Evolutionary conservation across 2,888 invertebrate species (phyloP).

Genomic region (Eulithis prunata): DNA sequence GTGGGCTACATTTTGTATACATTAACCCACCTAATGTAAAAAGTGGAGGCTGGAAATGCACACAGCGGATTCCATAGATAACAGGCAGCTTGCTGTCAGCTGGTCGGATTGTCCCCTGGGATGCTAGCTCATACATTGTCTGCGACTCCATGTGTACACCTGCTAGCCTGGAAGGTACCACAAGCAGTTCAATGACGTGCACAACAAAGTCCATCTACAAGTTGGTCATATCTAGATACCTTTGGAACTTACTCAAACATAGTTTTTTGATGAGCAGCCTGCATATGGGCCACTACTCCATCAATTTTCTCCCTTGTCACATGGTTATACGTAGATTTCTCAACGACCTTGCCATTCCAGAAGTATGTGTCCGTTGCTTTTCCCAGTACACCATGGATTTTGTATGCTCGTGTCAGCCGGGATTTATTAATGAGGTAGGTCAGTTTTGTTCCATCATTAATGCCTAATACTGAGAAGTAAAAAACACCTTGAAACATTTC

Average conservation of each 20-base stretch:
- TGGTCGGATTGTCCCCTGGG: constrained; percentile 92
- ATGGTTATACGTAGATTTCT: constrained; percentile 88
- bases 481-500: not conserved
- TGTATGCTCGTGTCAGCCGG: constrained; percentile 88
- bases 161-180: constrained; percentile 80
- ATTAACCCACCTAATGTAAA: constrained; percentile 89
- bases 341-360: constrained; percentile 88
- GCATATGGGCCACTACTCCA: constrained; percentile 89
- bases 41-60: constrained; percentile 91
- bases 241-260: constrained; percentile 90
- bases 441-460: constrained; percentile 86
- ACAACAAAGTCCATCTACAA: too few relatives aligned
- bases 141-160: constrained; percentile 94
- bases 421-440: constrained; percentile 84
- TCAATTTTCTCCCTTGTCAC: constrained; percentile 89
- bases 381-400: constrained; percentile 90
- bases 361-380: constrained; percentile 90
- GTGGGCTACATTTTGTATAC: too few relatives aligned
- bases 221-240: not conserved
- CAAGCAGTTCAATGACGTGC: too few relatives aligned
- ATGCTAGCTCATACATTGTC: constrained; percentile 94
- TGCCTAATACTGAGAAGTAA: constrained; percentile 86
- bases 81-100: constrained; percentile 87
- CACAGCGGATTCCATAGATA: constrained; percentile 93
- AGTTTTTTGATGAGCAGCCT: constrained; percentile 93